These are phyloP conservation scores for Tubulanus polymorphus DNA, from an alignment of 2,888 invertebrate species.

Conservation along the genomic window DNA sequence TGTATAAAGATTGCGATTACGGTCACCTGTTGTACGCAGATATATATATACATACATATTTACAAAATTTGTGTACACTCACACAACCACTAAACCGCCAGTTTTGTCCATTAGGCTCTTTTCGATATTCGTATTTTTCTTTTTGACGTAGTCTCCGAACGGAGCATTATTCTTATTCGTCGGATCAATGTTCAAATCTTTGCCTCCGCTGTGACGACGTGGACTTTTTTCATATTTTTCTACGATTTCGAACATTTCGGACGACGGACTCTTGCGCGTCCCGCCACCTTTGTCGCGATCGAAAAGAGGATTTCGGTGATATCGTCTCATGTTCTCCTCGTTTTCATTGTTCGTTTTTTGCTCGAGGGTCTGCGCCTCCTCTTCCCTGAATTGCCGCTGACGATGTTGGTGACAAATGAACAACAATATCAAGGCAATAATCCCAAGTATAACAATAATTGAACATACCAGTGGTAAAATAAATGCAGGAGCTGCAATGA, in stretches of 20 bases:
- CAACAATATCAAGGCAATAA: constrained; percentile 44
- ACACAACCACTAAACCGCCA: not conserved
- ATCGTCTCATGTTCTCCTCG: constrained; percentile 80
- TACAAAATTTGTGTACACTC: no score
- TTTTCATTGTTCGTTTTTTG: constrained; percentile 91
- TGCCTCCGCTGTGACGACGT: constrained; percentile 23
- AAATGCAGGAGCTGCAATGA: constrained; percentile 12
- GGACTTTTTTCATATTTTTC: constrained; percentile 43
- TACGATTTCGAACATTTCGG: constrained; percentile 61
- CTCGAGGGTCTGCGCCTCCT: constrained; percentile 28
- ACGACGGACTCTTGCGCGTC: constrained; percentile 42
- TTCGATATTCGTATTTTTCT: constrained; percentile 40
- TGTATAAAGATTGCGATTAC: no score
- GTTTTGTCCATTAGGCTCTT: constrained; percentile 15
- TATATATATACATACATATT: no score
- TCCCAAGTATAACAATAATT: constrained; percentile 36
- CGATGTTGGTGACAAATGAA: constrained; percentile 58
- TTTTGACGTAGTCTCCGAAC: constrained; percentile 29
- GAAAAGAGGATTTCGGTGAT: constrained; percentile 71
- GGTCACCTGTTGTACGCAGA: no score
- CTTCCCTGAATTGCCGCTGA: constrained; percentile 57
- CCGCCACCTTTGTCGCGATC: constrained; percentile 58
- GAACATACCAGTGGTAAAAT: constrained; percentile 43
- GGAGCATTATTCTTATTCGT: constrained; percentile 28
- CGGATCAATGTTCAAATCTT: constrained; percentile 33